Base-by-base conservation (phyloP, 2,797 vertebrate genomes). In the Parambassis ranga region DNA sequence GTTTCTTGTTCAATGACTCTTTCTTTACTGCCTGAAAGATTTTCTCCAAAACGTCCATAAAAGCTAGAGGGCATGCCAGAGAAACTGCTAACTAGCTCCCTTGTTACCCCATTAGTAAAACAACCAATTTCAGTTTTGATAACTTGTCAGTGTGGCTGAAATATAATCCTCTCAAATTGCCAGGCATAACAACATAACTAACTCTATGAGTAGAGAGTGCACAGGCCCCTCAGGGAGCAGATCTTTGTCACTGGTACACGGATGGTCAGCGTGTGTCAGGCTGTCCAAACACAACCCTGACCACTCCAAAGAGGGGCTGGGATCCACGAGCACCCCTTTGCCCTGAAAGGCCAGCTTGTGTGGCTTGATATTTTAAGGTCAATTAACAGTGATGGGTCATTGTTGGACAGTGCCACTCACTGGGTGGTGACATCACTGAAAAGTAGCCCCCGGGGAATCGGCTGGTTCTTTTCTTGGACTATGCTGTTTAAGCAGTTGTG, bases 311-410 rank as follows among this genome's bases (percentile, higher is more conserved):
- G 71, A 69, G 28, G 31, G 38, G 32, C 49, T 48, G 42, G 50
- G 52, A 77, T 67, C 37, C 30, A 22, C 35, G 59, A 16, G 31
- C 42, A 48, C 65, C 43, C 49, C 67, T n/a, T n/a, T 23, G 43
- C 33, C 75, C 22, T 18, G 27, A 77, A 84, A 84, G 61, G 50
- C 70, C 71, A 80, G 58, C 76, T 5, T 19, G 50, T 70, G 83
- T 22, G 86, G 83, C 84, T 85, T 87, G 82, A 84, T 89, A 88
- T 89, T 88, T 90, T 79, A 90, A 83, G 90, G 86, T 85, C 88
- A 90, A 85, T 91, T 88, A 88, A 77, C 79, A 71, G 67, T 83
- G 79, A 91, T 79, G 74, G 82, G 71, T 83, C 79, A 65, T 52
- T 79, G 73, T 77, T 82, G 84, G 88, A 87, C 67, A 9, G 51